Percentiles rank a stretch among this genome's conserved stretches.
Conservation (phyloP, 2,888 invertebrate genomes). For the Glyphotaelius pellucidus region DNA sequence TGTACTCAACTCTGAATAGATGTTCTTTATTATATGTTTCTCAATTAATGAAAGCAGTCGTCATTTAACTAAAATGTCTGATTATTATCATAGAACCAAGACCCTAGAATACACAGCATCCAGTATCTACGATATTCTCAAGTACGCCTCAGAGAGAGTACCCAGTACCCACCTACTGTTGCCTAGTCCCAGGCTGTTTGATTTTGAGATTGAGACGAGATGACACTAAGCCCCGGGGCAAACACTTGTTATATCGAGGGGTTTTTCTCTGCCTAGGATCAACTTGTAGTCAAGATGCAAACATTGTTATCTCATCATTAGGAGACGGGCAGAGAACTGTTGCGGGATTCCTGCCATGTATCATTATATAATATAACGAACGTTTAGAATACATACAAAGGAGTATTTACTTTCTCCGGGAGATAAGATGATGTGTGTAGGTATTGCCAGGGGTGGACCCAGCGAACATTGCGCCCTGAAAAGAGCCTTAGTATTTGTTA, state of each 20-base stretch:
- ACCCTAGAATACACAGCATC: not conserved
- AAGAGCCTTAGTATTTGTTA: no score
- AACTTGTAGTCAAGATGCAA: slow-evolving; percentile 52
- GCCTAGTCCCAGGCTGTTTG: slow-evolving; percentile 22
- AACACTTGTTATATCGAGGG: slow-evolving; percentile 61
- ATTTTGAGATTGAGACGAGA: slow-evolving; percentile 48
- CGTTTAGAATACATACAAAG: not conserved
- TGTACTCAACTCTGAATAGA: no score
- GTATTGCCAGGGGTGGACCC: no score
- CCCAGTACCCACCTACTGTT: not conserved
- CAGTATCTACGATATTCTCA: not conserved
- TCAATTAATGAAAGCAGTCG: not conserved
- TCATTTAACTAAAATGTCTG: not conserved
- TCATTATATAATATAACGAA: not conserved
- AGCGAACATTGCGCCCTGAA: not conserved
- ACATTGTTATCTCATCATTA: slow-evolving; percentile 64
- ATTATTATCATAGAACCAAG: not conserved
- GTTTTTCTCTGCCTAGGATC: slow-evolving; percentile 51
- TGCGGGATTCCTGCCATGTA: not conserved
- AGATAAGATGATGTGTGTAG: not conserved
- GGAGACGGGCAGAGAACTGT: slow-evolving; percentile 32
- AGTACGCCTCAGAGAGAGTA: not conserved
- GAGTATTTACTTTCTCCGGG: not conserved
- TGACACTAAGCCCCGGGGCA: slow-evolving; percentile 47
- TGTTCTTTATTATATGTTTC: no score